Evolutionary conservation across 1,140 invertebrate species (phyloP).

Genomic region (Halyomorpha halys): DNA sequence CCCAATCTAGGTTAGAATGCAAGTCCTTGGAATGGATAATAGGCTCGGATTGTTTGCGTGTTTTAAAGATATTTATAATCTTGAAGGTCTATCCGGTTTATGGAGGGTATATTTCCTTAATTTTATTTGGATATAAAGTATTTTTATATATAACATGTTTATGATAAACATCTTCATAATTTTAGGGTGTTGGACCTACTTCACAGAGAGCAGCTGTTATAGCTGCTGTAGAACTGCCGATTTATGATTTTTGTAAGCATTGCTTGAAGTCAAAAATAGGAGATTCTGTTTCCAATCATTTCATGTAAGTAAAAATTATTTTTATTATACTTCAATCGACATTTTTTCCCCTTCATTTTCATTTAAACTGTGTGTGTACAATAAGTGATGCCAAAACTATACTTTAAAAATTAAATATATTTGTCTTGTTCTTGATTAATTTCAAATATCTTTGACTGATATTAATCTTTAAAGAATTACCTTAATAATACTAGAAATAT

Average conservation of each 20-base stretch:
- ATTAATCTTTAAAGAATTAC: too few relatives aligned
- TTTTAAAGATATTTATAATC: conserved; percentile 64
- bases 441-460: too few relatives aligned
- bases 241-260: conserved; percentile 84
- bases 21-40: neutral
- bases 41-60: conserved; percentile 47
- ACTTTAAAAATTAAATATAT: too few relatives aligned
- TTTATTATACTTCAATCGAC: too few relatives aligned
- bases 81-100: conserved; percentile 70
- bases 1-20: conserved; percentile 28
- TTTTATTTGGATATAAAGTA: neutral
- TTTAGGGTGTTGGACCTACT: conserved; percentile 78
- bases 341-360: too few relatives aligned
- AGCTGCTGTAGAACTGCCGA: conserved; percentile 85
- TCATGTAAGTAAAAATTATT: conserved; percentile 52
- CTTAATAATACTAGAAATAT: too few relatives aligned
- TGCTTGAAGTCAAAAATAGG: conserved; percentile 59
- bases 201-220: conserved; percentile 84
- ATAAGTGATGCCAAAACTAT: too few relatives aligned
- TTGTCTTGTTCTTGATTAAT: too few relatives aligned
- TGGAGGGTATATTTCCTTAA: conserved; percentile 56
- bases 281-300: conserved; percentile 75
- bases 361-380: too few relatives aligned
- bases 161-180: conserved; percentile 27
- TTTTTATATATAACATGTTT: neutral